Evolutionary conservation across 2,113 vertebrate genomes (phyloP).

Genomic region (Ibidorhyncha struthersii): DNA sequence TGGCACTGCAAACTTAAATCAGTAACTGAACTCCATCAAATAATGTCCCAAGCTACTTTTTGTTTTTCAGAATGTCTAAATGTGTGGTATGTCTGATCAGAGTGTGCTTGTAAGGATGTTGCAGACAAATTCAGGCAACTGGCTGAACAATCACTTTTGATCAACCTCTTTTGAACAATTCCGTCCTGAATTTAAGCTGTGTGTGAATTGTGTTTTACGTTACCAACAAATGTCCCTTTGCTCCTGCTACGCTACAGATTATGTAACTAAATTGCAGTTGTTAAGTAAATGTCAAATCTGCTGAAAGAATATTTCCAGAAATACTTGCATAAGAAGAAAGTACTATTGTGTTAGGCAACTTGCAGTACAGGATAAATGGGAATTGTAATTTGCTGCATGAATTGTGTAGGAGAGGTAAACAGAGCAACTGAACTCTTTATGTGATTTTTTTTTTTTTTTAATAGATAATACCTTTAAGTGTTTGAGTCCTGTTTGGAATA

Average conservation of each 20-base stretch:
- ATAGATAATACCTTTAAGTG: neutral
- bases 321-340: neutral
- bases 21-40: neutral
- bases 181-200: neutral
- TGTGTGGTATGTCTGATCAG: neutral
- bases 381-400: neutral
- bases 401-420: neutral
- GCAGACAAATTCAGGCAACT: neutral
- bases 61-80: neutral
- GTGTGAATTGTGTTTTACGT: neutral
- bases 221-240: neutral
- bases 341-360: neutral
- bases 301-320: neutral
- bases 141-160: neutral
- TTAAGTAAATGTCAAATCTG: neutral
- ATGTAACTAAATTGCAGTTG: neutral
- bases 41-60: neutral
- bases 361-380: neutral
- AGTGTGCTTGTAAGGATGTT: neutral
- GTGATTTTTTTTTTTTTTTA: neutral
- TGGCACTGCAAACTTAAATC: neutral
- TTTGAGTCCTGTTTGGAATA: neutral
- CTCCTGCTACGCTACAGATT: neutral
- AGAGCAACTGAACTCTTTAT: neutral
- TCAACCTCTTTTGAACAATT: neutral